Base-by-base conservation (phyloP, 2,797 vertebrate genomes). In the Propithecus perrieri region DNA sequence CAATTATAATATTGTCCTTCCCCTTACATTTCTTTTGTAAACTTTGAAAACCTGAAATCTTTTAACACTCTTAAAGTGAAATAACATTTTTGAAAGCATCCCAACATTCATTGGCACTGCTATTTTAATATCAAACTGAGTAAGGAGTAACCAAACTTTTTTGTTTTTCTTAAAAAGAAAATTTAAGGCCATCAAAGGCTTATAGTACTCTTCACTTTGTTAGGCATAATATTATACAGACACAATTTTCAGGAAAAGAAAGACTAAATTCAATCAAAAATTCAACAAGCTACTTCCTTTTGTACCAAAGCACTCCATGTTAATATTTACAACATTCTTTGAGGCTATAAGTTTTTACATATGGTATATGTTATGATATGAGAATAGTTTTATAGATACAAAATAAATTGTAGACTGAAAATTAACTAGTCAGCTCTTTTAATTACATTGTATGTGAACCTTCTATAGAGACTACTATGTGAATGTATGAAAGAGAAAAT, bases 11-110 rank as follows among this genome's bases (percentile, higher is more conserved):
- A 33, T 38, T 87, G 22, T 15, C 28, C 10, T 55, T 78, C 61
- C 12, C 8, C 4, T 53, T 65, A 65, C n/a, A 4, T 67, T 90
- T 89, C 3, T 61, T 43, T 59, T n/a, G 1, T 33, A 69, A 85
- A 38, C 28, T 35, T 81, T 80, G 33, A 67, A 95, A 92, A 65
- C n/a, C 50, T 65, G n/a, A 89, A 92, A 43, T 11, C 4, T 89
- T 65, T 59, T 74, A 8, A 59, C 8, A 38, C 7, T 79, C 46
- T 61, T 11, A 17, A 35, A 41, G 17, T 63, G 48, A 79, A 72
- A 59, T 63, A 78, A 10, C 33, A n/a, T 57, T 76, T 53, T 14
- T 55, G 35, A 88, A 24, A 87, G 8, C 72, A 76, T n/a, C 8
- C 2, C 48, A 59, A 83, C 7, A 24, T 15, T 86, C 20, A 41